phyloP scores from a whole-genome alignment of 2,888 invertebrate species.

The Drosophila macrospina region DNA sequence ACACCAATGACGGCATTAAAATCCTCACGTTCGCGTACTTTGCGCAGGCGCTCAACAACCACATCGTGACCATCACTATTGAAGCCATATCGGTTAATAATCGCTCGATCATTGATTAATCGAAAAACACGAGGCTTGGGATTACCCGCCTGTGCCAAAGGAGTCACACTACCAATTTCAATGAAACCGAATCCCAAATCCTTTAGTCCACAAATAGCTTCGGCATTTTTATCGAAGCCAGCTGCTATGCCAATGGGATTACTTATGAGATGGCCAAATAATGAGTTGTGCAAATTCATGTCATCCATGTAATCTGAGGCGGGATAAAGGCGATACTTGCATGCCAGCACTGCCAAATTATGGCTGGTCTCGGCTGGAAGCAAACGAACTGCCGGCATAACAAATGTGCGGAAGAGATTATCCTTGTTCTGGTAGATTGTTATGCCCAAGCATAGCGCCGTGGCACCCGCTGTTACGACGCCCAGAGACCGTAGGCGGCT shows the following conservation, averaged over 20 bases:
- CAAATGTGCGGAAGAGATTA: constrained; percentile 35
- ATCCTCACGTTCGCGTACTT: constrained; percentile 86
- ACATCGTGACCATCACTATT: constrained; percentile 96
- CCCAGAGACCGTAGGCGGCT: constrained; percentile 60
- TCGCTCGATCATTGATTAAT: constrained; percentile 92
- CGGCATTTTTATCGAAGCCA: constrained; percentile 99
- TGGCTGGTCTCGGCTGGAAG: constrained; percentile 94
- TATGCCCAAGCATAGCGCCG: constrained; percentile 51
- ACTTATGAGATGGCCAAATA: constrained; percentile 90
- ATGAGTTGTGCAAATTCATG: constrained; percentile 87
- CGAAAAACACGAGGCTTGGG: constrained; percentile 97
- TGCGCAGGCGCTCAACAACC: constrained; percentile 89
- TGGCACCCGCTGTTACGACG: constrained; percentile 62
- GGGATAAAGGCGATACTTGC: constrained; percentile 88
- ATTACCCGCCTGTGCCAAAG: constrained; percentile 96
- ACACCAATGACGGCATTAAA: constrained; percentile 92
- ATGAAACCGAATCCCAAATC: constrained; percentile 97
- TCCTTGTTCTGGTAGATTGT: constrained; percentile 51
- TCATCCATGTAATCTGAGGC: constrained; percentile 58
- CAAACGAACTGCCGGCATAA: constrained; percentile 80
- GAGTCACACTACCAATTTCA: constrained; percentile 98
- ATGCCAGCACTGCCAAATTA: constrained; percentile 90
- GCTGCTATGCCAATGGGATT: constrained; percentile 99
- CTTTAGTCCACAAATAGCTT: constrained; percentile 93
- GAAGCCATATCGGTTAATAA: constrained; percentile 98